Conservation (phyloP, 2,797 vertebrate species). For the Cyclopterus lumpus region DNA sequence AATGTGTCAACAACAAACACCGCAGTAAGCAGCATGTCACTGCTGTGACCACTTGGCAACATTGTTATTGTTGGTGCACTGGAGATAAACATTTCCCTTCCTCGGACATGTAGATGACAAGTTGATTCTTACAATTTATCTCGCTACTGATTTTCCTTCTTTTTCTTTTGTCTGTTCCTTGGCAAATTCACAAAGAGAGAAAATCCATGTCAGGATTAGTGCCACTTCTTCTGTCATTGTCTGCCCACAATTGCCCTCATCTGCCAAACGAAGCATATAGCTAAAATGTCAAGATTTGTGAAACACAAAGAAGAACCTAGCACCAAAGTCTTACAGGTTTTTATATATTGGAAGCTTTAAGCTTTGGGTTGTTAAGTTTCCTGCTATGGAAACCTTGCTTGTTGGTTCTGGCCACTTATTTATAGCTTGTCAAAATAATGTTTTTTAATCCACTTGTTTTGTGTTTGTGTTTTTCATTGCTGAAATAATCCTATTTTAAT, state of each 20-base stretch:
- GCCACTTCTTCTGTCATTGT: not conserved
- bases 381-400: constrained; percentile 62
- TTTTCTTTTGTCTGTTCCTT: not conserved
- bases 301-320: constrained; percentile 9
- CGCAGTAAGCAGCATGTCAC: not conserved
- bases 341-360: not conserved
- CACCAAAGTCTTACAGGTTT: not conserved
- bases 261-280: not conserved
- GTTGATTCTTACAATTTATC: not conserved
- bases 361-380: constrained; percentile 26
- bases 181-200: not conserved
- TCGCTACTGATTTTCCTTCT: not conserved
- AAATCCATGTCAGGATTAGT: not conserved
- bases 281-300: not conserved
- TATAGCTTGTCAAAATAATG: constrained; percentile 16
- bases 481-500: constrained; percentile 30
- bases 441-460: constrained; percentile 45
- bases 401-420: constrained; percentile 24
- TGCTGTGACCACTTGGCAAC: not conserved
- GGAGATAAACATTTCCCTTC: not conserved
- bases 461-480: constrained; percentile 38
- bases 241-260: not conserved
- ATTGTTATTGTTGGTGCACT: not conserved
- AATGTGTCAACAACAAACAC: not conserved
- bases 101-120: not conserved